These are phyloP conservation scores for Apoda limacodes DNA, from an alignment of 2,888 invertebrate genomes.

Conservation along the genomic window DNA sequence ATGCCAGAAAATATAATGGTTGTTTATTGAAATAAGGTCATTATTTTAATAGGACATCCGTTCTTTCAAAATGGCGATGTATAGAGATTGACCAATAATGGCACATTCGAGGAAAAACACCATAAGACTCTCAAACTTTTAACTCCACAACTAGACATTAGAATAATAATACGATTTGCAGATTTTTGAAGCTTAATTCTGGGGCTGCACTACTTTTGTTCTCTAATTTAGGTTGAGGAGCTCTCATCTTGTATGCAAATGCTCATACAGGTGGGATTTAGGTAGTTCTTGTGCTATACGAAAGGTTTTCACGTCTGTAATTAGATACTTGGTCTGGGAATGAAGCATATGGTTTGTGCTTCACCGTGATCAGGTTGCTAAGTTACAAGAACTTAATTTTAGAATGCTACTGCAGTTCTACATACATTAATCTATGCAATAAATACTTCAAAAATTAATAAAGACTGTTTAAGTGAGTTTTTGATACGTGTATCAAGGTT, in stretches of 20 bases:
- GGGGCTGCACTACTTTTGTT: conserved; percentile 21
- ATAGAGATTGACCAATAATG: conserved; percentile 31
- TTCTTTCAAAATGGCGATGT: conserved; percentile 28
- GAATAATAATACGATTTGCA: conserved; percentile 45
- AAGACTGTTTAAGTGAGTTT: no score
- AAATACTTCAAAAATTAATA: no score
- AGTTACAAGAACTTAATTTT: no score
- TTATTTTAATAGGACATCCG: conserved; percentile 67
- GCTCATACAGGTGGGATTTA: conserved; percentile 26
- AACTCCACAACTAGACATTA: conserved; percentile 32
- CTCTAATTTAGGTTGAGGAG: conserved; percentile 35
- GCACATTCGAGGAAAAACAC: conserved; percentile 20
- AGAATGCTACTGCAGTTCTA: no score
- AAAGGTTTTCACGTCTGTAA: no score
- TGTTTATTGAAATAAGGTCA: conserved; percentile 59
- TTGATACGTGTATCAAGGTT: no score
- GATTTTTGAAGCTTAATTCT: conserved; percentile 20
- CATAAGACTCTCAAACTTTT: conserved; percentile 16
- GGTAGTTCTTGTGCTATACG: conserved; percentile 15
- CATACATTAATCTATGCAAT: no score
- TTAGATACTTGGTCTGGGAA: no score
- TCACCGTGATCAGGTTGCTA: no score
- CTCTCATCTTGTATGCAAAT: conserved; percentile 48
- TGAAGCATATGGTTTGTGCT: no score
- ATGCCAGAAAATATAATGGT: conserved; percentile 37